Base-by-base conservation (phyloP, 2,888 invertebrate genomes). In the Agonopterix heracliana region DNA sequence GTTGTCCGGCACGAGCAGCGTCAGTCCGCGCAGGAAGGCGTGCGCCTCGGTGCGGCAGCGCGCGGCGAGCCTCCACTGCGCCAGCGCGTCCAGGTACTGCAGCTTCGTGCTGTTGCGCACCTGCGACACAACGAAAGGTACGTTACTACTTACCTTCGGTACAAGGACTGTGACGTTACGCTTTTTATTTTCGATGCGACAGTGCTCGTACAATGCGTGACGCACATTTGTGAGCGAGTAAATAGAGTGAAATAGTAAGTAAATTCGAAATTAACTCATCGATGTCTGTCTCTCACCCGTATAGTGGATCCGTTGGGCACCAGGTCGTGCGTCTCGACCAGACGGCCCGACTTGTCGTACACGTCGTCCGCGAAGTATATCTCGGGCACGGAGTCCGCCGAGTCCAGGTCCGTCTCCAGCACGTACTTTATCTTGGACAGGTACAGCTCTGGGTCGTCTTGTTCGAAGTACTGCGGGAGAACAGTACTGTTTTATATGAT, bases 401-500 rank as follows among this genome's bases (percentile, higher is more conserved):
- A 85, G 74, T 96, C 96, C 56, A 97, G 92, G 82, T 97, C 95
- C 57, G 97, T 95, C 66, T 98, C 97, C 61, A 97, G 84, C 56
- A 98, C 94, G 78, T 97, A 98, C 74, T 96, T 96, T 42, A 98
- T 94, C 89, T 98, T 98, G n/a, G 95, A 94, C 54, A 96, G 85
- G 83, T 96, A 98, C 51, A 98, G 86, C 80, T 97, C 97, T 0
- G 98, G 97, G 84, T 98, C 98, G 74, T 98, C 98, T 81, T 97
- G 96, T 74, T 98, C 97, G 81, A 98, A 98, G 79, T 98, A 96
- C 95, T 96, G 74, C 9, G 38, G 41, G 11, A 34, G 12, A 41
- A 41, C 13, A 41, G 3, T n/a, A 40, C 40, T n/a, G 41, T 2
- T 11, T 41, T 8, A 41, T 3, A 36, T 36, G 10, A 36, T n/a